Base-by-base conservation (phyloP, 2,797 vertebrate species). In the Crocodylus rhombifer region DNA sequence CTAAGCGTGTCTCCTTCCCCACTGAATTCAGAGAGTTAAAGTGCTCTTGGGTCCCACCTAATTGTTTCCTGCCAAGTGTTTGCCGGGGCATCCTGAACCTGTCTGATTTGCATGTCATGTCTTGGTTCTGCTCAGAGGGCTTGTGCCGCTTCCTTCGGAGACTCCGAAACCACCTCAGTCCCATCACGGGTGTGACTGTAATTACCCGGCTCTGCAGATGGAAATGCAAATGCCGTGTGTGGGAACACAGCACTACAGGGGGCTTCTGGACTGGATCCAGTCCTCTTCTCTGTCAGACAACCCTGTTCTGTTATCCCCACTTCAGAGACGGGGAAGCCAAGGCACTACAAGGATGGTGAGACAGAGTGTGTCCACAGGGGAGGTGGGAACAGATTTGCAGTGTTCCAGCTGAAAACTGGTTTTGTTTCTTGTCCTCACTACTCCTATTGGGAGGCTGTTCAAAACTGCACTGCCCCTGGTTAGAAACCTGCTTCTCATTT, bases 41-140 rank as follows among this genome's bases (percentile, higher is more conserved):
- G 62, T 92, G 5, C 9, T 90, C 57, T 88, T 26, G 20, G 15
- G 64, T 88, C 62, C 82, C 30, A 1, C 0, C 0, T 74, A 51
- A 58, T 36, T 65, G 57, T 13, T 15, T 51, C 51, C 56, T 67
- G 33, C 18, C 30, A 26, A 75, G 36, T 77, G 63, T 60, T 83
- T 71, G 30, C 71, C 67, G 57, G 82, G 57, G 33, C 78, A 75
- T 75, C 25, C 75, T 75, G 63, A 60, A 25, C 26, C 8, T 0
- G 14, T 88, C 42, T 51, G 42, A 51, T 81, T 85, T 77, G 36
- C 60, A 56, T 11, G 15, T 4, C 25, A 25, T 51, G 42, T 1
- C 6, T 18, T 36, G 16, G 3, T 17, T 80, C 7, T 0, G 1
- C 11, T 3, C 42, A 1, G 17, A 42, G 28, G 82, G 12, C 15